phyloP scores from a whole-genome alignment of 2,113 vertebrate species.

The Loxodonta africana region DNA sequence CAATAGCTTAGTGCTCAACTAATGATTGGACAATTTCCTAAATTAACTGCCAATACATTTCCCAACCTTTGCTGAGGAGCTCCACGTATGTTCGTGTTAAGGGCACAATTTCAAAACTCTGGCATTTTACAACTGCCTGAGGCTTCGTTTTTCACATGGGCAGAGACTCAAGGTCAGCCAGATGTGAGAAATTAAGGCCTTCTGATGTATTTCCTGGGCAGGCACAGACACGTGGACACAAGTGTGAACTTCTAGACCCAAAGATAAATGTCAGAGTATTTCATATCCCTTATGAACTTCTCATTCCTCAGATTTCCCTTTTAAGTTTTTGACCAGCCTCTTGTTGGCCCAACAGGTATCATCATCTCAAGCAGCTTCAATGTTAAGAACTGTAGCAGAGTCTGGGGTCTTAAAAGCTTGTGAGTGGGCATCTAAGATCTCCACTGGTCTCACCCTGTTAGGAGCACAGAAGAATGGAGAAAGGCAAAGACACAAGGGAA shows the following conservation, averaged over 20 bases:
- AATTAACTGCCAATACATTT: neutral
- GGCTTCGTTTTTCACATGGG: neutral
- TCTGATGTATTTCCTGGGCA: neutral
- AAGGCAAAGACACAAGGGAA: too few relatives aligned
- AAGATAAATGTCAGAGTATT: neutral
- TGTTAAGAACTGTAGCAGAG: neutral
- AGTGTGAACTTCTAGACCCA: neutral
- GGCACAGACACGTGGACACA: neutral
- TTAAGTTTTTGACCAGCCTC: neutral
- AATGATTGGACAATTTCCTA: neutral
- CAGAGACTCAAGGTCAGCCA: neutral
- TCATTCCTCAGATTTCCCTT: neutral
- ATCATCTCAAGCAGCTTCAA: neutral
- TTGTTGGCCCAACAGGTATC: too few relatives aligned
- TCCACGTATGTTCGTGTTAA: neutral
- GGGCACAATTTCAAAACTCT: neutral
- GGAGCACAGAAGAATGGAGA: too few relatives aligned
- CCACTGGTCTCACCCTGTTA: too few relatives aligned
- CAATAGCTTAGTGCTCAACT: neutral
- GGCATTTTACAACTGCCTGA: neutral
- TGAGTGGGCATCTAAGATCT: too few relatives aligned
- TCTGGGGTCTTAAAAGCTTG: too few relatives aligned
- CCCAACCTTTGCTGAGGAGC: neutral
- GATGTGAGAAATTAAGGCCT: neutral
- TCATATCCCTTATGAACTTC: neutral